phyloP scores from a whole-genome alignment of 2,888 invertebrate species.

The Phalangium opilio region DNA sequence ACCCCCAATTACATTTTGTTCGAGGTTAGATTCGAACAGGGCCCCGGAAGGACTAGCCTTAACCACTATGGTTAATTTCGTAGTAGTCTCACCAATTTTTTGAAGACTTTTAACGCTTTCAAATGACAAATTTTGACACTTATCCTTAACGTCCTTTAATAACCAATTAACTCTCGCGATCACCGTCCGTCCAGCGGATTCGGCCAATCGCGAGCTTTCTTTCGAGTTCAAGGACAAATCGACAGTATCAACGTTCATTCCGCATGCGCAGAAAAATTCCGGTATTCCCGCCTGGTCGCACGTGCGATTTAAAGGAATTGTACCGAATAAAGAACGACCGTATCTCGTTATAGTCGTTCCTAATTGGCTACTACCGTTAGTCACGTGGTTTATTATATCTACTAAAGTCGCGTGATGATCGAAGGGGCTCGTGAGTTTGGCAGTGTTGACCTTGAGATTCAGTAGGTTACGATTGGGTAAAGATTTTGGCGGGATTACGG shows the following conservation, averaged over 20 bases:
- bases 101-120: too few relatives aligned
- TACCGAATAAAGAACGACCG: slow-evolving; percentile 8
- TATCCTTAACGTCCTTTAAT: too few relatives aligned
- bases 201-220: too few relatives aligned
- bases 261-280: slow-evolving; percentile 13
- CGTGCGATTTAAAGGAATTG: slow-evolving; percentile 8
- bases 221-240: too few relatives aligned
- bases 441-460: slow-evolving; percentile 47
- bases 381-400: slow-evolving; percentile 5
- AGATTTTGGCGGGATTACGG: slow-evolving; percentile 49
- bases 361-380: background rate
- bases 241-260: too few relatives aligned
- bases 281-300: slow-evolving; percentile 12
- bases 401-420: slow-evolving; percentile 44
- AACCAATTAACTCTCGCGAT: too few relatives aligned
- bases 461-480: slow-evolving; percentile 49
- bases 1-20: background rate
- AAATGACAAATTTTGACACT: too few relatives aligned
- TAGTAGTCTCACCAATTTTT: too few relatives aligned
- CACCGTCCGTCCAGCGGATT: too few relatives aligned
- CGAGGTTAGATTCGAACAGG: background rate
- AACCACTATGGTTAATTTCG: background rate
- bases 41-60: background rate
- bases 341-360: slow-evolving; percentile 1
- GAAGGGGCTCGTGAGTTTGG: slow-evolving; percentile 57